phyloP scores from a whole-genome alignment of 2,888 invertebrate species.

The Plutella xylostella region DNA sequence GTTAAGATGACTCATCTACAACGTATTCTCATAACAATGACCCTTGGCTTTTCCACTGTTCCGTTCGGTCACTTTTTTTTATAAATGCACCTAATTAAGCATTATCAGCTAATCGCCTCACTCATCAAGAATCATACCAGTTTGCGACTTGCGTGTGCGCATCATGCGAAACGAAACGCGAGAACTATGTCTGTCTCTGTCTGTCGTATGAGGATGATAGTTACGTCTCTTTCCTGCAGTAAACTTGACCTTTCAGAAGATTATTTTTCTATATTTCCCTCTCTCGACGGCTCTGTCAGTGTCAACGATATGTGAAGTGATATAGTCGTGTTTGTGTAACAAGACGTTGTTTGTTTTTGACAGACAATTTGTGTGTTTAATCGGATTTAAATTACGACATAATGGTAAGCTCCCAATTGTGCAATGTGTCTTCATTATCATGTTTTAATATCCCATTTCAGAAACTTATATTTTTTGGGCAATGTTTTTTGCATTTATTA shows the following conservation, averaged over 20 bases:
- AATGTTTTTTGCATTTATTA: too few relatives aligned
- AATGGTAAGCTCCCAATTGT: background rate
- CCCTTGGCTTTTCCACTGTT: too few relatives aligned
- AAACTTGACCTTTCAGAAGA: conserved; percentile 2
- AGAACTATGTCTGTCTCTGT: conserved; percentile 26
- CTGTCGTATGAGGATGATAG: conserved; percentile 7
- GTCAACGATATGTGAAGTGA: background rate
- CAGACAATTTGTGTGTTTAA: background rate
- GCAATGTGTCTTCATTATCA: background rate
- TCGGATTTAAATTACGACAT: background rate
- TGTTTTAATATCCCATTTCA: background rate
- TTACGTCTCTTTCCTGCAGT: conserved; percentile 2
- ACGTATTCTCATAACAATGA: too few relatives aligned
- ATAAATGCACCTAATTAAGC: background rate
- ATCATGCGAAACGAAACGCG: conserved; percentile 23
- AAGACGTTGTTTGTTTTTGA: background rate
- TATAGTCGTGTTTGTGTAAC: background rate
- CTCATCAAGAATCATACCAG: conserved; percentile 38
- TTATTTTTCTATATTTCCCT: conserved; percentile 3
- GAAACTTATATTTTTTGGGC: background rate
- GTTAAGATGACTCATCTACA: too few relatives aligned
- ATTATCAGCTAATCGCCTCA: conserved; percentile 23
- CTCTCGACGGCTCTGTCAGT: background rate
- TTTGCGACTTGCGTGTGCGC: conserved; percentile 33
- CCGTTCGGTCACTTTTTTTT: too few relatives aligned